Base-by-base conservation (phyloP, 2,797 vertebrate species). In the Onychomys leucogaster region DNA sequence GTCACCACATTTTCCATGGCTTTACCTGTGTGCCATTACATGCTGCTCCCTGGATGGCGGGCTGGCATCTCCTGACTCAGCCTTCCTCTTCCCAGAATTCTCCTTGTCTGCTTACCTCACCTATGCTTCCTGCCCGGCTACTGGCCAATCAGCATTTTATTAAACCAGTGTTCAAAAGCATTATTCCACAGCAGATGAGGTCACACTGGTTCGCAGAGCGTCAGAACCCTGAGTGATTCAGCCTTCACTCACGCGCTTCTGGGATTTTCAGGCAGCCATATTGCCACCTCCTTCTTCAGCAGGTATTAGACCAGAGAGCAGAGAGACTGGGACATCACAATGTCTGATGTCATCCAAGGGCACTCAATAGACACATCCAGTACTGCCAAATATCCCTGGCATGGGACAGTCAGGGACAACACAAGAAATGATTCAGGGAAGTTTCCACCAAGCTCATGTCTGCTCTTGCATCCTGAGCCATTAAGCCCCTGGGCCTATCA, bases 221-320 rank as follows among this genome's bases (percentile, higher is more conserved):
- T 6, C 0, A 0, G 34, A 80, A 49, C 14, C 1, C 13, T 21
- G 32, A 5, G 41, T 5, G 2, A 34, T 55, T 77, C 27, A 1
- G 6, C 63, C 12, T 29, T 73, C 29, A 23, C 61, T 10, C 17
- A 0, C 34, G 34, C 17, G 65, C 34, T 34, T 2, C 12, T 2
- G n/a, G 16, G 32, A 5, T 52, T 49, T 29, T 52, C 12, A 25
- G 73, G 2, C 32, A n/a, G 34, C 5, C 55, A 41, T 25, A 5
- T 37, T 14, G 6, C 6, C 21, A 21, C 27, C 8, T 2, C 3
- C 49, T 75, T 41, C 34, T 2, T 27, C 19, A 16, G 73, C 32
- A 81, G 37, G 11, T 61, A 4, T 41, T n/a, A 8, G 16, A 27
- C 46, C 34, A n/a, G 29, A 55, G 34, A 6, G 27, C 46, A n/a